Evolutionary conservation across 2,888 invertebrate genomes (phyloP), one percentile per base, ranked within the genome.

Genomic region (Coenonympha glycerion): DNA sequence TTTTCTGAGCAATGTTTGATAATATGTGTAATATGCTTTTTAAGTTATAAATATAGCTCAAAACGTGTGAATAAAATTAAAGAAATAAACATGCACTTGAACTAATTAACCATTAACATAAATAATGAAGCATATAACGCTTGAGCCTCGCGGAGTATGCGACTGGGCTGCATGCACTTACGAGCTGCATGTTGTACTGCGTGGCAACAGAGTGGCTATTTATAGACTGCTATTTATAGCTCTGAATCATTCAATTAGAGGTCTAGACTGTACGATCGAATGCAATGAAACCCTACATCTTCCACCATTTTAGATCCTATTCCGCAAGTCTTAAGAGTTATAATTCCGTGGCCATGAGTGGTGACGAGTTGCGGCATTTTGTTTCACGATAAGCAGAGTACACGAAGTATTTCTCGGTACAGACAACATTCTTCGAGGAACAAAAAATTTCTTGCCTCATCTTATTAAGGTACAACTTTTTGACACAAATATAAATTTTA

Each of bases 241-340:
- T 53, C 58, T 64, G 65, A 69, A 73, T 69, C 67, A 66, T 71
- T 76, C 76, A 81, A 79, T 81, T 80, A 78, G 63, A 62, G 64
- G 68, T 65, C 68, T 70, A 70, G 70, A 68, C 68, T 62, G 47
- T 37, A 48, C 49, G 34, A 37, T 44, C 41, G 42, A 31, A 28
- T 31, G 60, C 57, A 57, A 55, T 33, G 48, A 42, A 49, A 47
- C 36, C 31, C 31, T 36, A 6, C 18, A n/a, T 30, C 45, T 53
- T 53, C 33, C 40, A 21, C 44, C 26, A 34, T 28, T 42, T 30
- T 30, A 33, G 19, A 26, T 40, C 46, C 34, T 53, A 57, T 44
- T 42, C 37, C 16, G 9, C 47, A 40, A n/a, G 6, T 8, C 6
- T 28, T 50, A 53, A 47, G 40, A 44, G 6, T 24, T 31, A 16